Evolutionary conservation across 2,888 invertebrate genomes (phyloP), one percentile per base, ranked within the genome.

Genomic region (Panzeria rudis): DNA sequence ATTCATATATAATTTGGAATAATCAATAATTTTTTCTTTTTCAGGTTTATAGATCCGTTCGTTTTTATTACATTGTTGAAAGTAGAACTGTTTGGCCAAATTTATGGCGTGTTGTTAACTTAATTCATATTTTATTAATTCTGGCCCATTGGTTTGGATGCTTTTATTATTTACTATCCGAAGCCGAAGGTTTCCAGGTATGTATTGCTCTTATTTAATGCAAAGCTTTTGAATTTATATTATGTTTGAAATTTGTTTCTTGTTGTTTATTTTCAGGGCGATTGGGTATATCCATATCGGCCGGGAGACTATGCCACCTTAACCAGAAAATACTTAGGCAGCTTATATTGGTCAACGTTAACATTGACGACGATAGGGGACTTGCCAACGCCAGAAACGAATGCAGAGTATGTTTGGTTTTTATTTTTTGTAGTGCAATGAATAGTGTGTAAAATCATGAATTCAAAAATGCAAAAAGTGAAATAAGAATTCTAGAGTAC

Each of bases 71-170:
- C 93, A 98, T 98, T 94, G 97, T 98, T 89, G 98, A 98, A 93
- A 98, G 98, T 69, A 94, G 98, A 89, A 98, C 98, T 6, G 97
- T 98, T 82, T 98, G 98, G 93, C 98, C 98, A 29, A 98, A 98
- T 94, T 95, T 98, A 92, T 98, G 98, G 97, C 94, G 98, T 17
- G 98, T 98, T 87, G 95, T 98, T 90, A 98, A 98, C 93, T 94
- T 98, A 86, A 97, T 98, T 88, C 98, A 98, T 92, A 98, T 98
- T 90, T 94, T 98, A 87, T 95, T 98, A 89, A 97, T 98, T 90
- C 94, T 98, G 89, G 98, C 98, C 69, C 98, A 98, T 92, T 98
- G 98, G 98, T 98, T 98, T 92, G 98, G 98, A 78, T 98, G 98
- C 93, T 98, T 98, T 94, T 98, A 98, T 94, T 98, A 97, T 93